These are phyloP conservation scores for Cyclura pinguis DNA, from an alignment of 2,797 vertebrate genomes.

Conservation along the genomic window DNA sequence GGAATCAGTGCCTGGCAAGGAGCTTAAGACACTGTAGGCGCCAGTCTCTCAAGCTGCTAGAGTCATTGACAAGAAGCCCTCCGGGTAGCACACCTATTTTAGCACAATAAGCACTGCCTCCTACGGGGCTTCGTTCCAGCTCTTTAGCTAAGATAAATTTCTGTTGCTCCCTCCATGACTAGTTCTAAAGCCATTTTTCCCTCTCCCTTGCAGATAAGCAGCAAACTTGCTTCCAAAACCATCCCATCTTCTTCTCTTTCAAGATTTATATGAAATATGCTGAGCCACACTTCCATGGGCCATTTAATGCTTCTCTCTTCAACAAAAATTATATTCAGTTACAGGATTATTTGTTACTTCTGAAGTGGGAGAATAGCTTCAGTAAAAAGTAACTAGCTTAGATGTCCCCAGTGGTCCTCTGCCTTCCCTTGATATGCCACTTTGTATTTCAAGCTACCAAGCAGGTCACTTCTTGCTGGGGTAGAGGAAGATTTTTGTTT, in stretches of 20 bases:
- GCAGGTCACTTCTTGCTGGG: not conserved
- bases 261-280: conserved; percentile 34
- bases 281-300: not conserved
- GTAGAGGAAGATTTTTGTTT: not conserved
- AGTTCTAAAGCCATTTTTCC: conserved; percentile 24
- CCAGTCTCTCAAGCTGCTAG: conserved; percentile 3
- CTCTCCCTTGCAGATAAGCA: conserved; percentile 17
- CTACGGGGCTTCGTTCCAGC: conserved; percentile 26
- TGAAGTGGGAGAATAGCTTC: not conserved
- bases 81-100: conserved; percentile 16
- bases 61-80: conserved; percentile 20
- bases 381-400: not conserved
- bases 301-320: conserved; percentile 22
- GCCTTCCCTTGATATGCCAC: not conserved
- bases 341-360: conserved; percentile 14
- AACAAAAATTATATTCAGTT: not conserved
- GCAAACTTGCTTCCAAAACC: conserved; percentile 10
- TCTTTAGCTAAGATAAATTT: conserved; percentile 43
- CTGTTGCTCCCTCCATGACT: conserved; percentile 16
- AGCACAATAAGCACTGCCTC: conserved; percentile 18
- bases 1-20: not conserved
- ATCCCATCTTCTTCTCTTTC: conserved; percentile 11
- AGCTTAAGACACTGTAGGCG: not conserved
- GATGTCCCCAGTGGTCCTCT: not conserved
- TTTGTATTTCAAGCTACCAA: conserved; percentile 4